Conservation (phyloP, 2,113 vertebrate genomes). For the Phalacrocorax pelagicus region DNA sequence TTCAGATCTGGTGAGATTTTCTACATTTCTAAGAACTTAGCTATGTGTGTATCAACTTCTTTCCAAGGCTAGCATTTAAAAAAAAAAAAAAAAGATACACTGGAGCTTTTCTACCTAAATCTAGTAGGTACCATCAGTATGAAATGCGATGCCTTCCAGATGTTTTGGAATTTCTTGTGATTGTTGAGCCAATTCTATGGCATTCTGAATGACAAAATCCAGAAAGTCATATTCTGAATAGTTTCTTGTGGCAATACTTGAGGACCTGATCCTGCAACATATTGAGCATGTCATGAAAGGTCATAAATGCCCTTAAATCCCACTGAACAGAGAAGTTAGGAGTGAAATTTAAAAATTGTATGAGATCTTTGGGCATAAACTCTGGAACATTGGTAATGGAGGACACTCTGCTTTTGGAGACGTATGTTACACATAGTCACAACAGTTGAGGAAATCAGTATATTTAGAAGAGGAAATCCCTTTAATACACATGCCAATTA, state of each 20-base stretch:
- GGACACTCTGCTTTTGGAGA: neutral
- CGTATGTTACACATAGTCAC: slow-evolving; percentile 22
- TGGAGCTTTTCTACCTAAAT: neutral
- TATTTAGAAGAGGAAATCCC: slow-evolving; percentile 43
- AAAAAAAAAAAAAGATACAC: neutral
- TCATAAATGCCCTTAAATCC: neutral
- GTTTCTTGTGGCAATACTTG: slow-evolving; percentile 7
- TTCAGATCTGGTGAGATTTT: neutral
- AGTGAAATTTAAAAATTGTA: neutral
- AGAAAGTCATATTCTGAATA: slow-evolving; percentile 22
- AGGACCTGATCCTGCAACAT: neutral
- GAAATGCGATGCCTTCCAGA: slow-evolving; percentile 39
- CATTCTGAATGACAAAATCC: slow-evolving; percentile 15
- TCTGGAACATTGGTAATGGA: neutral
- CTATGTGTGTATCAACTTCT: neutral
- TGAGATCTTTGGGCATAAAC: neutral
- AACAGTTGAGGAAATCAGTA: slow-evolving; percentile 16
- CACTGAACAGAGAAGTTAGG: neutral
- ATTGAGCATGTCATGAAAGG: neutral
- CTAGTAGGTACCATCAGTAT: slow-evolving; percentile 8
- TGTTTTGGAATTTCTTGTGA: neutral
- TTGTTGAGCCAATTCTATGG: slow-evolving; percentile 14
- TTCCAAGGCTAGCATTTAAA: neutral
- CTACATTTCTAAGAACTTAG: slow-evolving; percentile 12
- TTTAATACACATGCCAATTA: slow-evolving; percentile 33